Evolutionary conservation across 2,797 vertebrate genomes (phyloP), one percentile per base, ranked within the genome.

Genomic region (Calcarius lapponicus): DNA sequence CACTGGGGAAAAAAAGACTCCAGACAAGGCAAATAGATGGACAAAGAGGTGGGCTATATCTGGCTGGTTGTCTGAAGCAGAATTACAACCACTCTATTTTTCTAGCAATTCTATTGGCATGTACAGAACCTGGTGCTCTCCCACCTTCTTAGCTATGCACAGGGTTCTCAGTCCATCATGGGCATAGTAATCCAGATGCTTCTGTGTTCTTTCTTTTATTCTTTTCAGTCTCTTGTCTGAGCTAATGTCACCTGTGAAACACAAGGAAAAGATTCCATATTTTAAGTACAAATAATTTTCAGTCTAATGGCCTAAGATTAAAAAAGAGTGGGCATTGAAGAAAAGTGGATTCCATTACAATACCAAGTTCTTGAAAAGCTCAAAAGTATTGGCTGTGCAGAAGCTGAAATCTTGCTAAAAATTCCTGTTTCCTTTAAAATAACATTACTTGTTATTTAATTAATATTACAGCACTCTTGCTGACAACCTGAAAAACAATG

Each of bases 91-190:
- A 40, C 32, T 58, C 3, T 4, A 40, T 70, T 83, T 89, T 72
- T 45, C 25, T 47, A 17, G 43, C 24, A 88, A 61, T 82, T 48
- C 47, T 81, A 22, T 9, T 81, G 43, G 45, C 8, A 31, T 9
- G 4, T 51, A 32, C 3, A 34, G 36, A 62, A 2, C 11, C 16
- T 38, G 72, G 31, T 40, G 8, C 10, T 5, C 26, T 87, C 96
- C 86, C 88, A 99, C 99, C 98, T 99, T 99, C 97, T 98, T 99
- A 88, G 99, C 97, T 11, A 99, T 98, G 95, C 99, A 99, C 70
- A 99, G 97, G 5, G 99, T 99, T 16, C 99, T 96, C 45, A 99
- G 98, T 25, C 99, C 99, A 6, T 99, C 98, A 94, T 97, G 98
- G 47, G 98, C 99, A 67, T 99, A 99, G 90, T 81, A 97, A 94